Percentiles rank a stretch among this genome's conserved stretches.
These are phyloP conservation scores for Lysandra bellargus DNA, from an alignment of 2,888 invertebrate species.

Conservation along the genomic window DNA sequence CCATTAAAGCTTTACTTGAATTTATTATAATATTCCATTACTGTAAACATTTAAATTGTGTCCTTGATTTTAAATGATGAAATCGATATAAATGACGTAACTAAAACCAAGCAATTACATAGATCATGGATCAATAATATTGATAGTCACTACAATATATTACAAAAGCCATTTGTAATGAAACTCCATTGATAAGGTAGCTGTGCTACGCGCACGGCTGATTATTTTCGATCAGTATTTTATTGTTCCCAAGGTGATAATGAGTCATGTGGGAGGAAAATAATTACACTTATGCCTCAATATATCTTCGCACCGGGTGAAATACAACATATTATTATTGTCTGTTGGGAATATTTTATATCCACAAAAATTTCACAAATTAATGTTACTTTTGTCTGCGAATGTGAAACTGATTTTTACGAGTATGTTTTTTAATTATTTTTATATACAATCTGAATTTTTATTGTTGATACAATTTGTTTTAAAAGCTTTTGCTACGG, in stretches of 20 bases:
- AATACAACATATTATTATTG: constrained; percentile 19
- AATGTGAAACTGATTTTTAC: neutral
- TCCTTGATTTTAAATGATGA: neutral
- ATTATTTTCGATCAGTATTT: constrained; percentile 35
- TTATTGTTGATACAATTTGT: neutral
- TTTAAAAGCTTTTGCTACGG: neutral
- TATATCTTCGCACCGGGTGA: constrained; percentile 25
- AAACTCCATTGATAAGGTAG: constrained; percentile 32
- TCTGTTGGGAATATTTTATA: constrained; percentile 22
- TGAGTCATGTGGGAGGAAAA: constrained; percentile 32
- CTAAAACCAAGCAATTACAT: neutral
- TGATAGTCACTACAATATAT: constrained; percentile 28
- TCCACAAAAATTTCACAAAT: constrained; percentile 12
- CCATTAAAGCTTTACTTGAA: too few species aligned
- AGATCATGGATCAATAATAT: neutral
- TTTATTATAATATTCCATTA: too few species aligned
- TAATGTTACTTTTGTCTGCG: constrained; percentile 5
- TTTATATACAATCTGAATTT: neutral
- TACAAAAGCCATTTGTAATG: constrained; percentile 32
- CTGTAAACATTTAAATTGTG: too few species aligned
- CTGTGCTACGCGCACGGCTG: constrained; percentile 20
- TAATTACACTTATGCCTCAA: constrained; percentile 31
- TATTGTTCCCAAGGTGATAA: constrained; percentile 35
- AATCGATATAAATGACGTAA: neutral
- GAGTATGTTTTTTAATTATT: neutral